Evolutionary conservation across 2,888 invertebrate species (phyloP), one percentile per base, ranked within the genome.

Genomic region (Odontothrips loti): DNA sequence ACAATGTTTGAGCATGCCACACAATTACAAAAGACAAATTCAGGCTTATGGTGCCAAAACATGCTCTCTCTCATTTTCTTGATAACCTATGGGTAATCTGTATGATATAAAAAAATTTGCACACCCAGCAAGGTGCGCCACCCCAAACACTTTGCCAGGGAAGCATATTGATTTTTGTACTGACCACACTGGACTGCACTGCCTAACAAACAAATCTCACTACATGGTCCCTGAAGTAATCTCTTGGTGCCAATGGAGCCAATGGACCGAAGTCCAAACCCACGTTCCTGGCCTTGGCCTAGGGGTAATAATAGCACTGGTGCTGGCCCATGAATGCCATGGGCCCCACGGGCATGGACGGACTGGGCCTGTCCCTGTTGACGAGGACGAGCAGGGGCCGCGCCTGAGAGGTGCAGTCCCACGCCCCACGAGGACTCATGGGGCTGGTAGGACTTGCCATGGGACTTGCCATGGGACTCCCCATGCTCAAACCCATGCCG

Each of bases 391-490:
- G 68, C 68, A 75, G 68, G 23, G 68, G 68, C 27, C 68, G 27
- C 27, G 68, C 27, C 68, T 75, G 68, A 11, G 68, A 75, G 27
- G 68, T 75, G 68, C 68, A 75, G 27, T 75, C 68, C 68, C 68
- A 75, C 23, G 27, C 68, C 68, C 68, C 68, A 10, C 27, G 58
- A 15, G 58, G 58, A 43, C 20, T 58, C 58, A 58, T 58, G 58
- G 58, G 58, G 58, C 58, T 58, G 17, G 34, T 43, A 6, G 34
- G 34, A 43, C 34, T 43, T 43, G 34, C 34, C 34, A 43, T 43
- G 34, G 34, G 34, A 43, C 34, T 43, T 43, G 34, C 34, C 2
- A 43, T 6, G 34, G 34, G 34, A 43, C 34, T 43, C 34, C 34
- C 34, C 34, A 43, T 2, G 34, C 34, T 43, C 34, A 43, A 43